Percentiles rank a stretch among this genome's conserved stretches.
phyloP scores from a whole-genome alignment of 2,797 vertebrate species.

The Kryptolebias ocellatus region DNA sequence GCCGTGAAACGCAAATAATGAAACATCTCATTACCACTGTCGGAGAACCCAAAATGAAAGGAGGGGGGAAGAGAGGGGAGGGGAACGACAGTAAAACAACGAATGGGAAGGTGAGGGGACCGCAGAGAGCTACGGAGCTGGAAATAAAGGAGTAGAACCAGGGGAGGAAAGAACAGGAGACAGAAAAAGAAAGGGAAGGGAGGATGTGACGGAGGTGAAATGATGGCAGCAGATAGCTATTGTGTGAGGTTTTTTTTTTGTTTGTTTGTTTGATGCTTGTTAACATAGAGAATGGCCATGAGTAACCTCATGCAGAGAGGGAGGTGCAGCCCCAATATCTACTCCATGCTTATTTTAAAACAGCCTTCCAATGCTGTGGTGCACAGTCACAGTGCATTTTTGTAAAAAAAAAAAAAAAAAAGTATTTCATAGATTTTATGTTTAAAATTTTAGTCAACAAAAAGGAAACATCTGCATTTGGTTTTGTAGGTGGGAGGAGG shows the following conservation, averaged over 20 bases:
- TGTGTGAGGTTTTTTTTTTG: constrained; percentile 69
- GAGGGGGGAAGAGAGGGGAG: constrained; percentile 36
- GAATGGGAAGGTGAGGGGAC: constrained; percentile 49
- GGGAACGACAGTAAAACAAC: constrained; percentile 41
- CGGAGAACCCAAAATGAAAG: constrained; percentile 77
- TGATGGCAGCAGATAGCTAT: constrained; percentile 61
- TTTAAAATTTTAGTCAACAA: not conserved
- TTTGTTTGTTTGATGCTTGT: constrained; percentile 63
- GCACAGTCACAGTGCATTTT: constrained; percentile 2
- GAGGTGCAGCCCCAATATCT: constrained; percentile 36
- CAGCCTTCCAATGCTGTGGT: constrained; percentile 5
- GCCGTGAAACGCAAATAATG: constrained; percentile 87
- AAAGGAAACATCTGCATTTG: constrained; percentile 35
- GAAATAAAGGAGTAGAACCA: constrained; percentile 46
- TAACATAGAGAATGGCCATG: constrained; percentile 33
- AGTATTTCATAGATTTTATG: too few species aligned
- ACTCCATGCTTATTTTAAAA: constrained; percentile 8
- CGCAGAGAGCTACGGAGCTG: constrained; percentile 33
- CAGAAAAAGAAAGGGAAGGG: constrained; percentile 12
- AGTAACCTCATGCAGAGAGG: constrained; percentile 58
- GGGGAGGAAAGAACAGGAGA: constrained; percentile 42
- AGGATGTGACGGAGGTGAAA: constrained; percentile 26
- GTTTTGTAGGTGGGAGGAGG: constrained; percentile 34
- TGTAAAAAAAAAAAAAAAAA: not conserved
- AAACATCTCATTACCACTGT: constrained; percentile 86